Evolutionary conservation across 1,140 invertebrate species (phyloP).

Genomic region (Temnothorax curvispinosus): DNA sequence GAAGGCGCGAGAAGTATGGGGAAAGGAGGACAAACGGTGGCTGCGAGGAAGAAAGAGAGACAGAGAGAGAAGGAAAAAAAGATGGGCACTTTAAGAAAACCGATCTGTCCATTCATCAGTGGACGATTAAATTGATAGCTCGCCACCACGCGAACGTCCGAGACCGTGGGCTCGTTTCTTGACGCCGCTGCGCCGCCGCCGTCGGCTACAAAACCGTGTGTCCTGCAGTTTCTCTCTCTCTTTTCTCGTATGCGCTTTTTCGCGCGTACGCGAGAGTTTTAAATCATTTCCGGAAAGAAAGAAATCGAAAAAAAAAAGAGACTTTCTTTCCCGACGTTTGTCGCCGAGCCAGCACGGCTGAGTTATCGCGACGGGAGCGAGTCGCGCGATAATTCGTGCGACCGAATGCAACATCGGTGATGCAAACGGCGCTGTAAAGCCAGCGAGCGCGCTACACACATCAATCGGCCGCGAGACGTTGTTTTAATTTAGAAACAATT

Average conservation of each 20-base stretch:
- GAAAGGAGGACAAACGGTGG: constrained; percentile 3
- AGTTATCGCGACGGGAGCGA: constrained; percentile 17
- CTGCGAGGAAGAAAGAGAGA: constrained; percentile 25
- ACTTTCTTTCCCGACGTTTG: not conserved
- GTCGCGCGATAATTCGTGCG: constrained; percentile 20
- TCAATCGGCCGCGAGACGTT: constrained; percentile 19
- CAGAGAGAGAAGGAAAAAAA: constrained; percentile 42
- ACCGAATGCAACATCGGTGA: not conserved
- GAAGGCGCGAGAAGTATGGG: not conserved
- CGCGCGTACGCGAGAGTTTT: not conserved
- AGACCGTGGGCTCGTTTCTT: constrained; percentile 20
- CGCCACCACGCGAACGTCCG: constrained; percentile 70
- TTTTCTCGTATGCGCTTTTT: not conserved
- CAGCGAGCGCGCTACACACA: not conserved
- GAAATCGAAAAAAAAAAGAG: not conserved
- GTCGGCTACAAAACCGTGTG: not conserved
- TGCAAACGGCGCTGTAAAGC: not conserved
- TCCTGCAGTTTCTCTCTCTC: constrained; percentile 2
- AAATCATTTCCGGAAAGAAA: constrained; percentile 42
- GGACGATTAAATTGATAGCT: constrained; percentile 75
- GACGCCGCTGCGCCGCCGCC: constrained; percentile 17
- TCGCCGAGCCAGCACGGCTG: not conserved
- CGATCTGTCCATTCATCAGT: constrained; percentile 78
- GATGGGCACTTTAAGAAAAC: constrained; percentile 80
- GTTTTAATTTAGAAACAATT: constrained; percentile 70